A percentile compares a stretch with the other conserved stretches of the same genome.
Evolutionary conservation across 2,113 vertebrate genomes (phyloP).

Genomic region (Semicossyphus pulcher): DNA sequence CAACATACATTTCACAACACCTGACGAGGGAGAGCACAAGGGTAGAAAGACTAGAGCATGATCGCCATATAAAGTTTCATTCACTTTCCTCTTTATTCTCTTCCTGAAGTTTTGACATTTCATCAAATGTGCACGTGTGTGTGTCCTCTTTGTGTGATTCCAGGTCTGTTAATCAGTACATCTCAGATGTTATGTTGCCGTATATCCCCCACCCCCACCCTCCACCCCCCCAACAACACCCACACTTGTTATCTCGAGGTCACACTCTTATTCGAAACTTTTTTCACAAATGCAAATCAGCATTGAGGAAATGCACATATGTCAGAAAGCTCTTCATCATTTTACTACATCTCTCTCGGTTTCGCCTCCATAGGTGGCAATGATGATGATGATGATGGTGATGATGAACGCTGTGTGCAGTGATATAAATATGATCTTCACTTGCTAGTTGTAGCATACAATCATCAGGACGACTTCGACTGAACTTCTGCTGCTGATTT

Average conservation of each 20-base stretch:
- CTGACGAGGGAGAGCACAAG: neutral
- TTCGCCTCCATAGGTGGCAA: neutral
- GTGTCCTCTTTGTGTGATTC: neutral
- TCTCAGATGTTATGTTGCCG: neutral
- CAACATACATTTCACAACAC: neutral
- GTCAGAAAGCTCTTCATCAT: neutral
- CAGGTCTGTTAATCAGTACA: neutral
- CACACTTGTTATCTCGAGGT: conserved; percentile 24
- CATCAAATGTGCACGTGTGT: neutral
- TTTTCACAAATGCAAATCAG: conserved; percentile 59
- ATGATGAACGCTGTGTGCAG: conserved; percentile 15
- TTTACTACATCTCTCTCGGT: conserved; percentile 9
- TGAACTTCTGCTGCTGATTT: conserved; percentile 34
- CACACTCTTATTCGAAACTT: conserved; percentile 13
- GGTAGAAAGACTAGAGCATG: neutral
- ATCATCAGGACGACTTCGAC: neutral
- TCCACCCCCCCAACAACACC: conserved; percentile 48
- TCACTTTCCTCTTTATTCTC: too few species aligned
- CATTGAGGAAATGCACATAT: conserved; percentile 55
- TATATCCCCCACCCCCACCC: conserved; percentile 46
- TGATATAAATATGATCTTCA: conserved; percentile 43
- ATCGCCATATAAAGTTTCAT: neutral
- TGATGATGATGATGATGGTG: conserved; percentile 7
- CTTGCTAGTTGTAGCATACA: neutral
- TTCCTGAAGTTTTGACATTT: too few species aligned